A percentile compares a stretch with the other conserved stretches of the same genome.
Conservation (phyloP, 1,140 invertebrate genomes). For the Lethocerus indicus region DNA sequence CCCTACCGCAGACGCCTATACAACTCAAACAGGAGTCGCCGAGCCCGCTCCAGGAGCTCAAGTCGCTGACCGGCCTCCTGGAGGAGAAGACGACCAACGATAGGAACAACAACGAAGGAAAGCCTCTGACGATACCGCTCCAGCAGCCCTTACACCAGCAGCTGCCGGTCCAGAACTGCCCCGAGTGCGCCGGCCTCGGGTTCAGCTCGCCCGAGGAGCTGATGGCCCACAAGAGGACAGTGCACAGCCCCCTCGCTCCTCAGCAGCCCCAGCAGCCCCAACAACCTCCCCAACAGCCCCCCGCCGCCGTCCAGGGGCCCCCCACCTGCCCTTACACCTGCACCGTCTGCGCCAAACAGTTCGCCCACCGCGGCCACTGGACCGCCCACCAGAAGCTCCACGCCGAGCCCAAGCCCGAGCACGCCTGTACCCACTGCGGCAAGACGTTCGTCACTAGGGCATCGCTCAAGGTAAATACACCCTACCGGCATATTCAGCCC, state of each 20-base stretch:
- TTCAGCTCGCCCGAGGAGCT: slow-evolving; percentile 55
- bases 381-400: slow-evolving; percentile 17
- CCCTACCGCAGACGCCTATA: too few relatives aligned
- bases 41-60: slow-evolving; percentile 9
- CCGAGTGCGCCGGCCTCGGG: too few relatives aligned
- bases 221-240: slow-evolving; percentile 45
- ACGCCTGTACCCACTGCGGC: slow-evolving; percentile 33
- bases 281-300: background rate
- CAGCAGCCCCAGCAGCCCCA: too few relatives aligned
- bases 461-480: slow-evolving; percentile 25
- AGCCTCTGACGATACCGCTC: slow-evolving; percentile 22
- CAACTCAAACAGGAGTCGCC: background rate
- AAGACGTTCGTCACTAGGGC: slow-evolving; percentile 34
- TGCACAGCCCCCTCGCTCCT: too few relatives aligned
- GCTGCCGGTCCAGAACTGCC: slow-evolving; percentile 37
- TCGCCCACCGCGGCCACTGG: slow-evolving; percentile 21
- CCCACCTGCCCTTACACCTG: slow-evolving; percentile 43
- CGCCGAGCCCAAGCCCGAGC: slow-evolving; percentile 21
- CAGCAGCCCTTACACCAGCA: too few relatives aligned
- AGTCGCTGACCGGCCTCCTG: slow-evolving; percentile 10
- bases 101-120: slow-evolving; percentile 16
- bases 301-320: slow-evolving; percentile 25
- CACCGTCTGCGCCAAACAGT: slow-evolving; percentile 31
- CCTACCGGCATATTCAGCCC: too few relatives aligned
- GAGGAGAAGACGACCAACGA: slow-evolving; percentile 11